Base-by-base conservation (phyloP, 2,888 invertebrate species). In the Eupithecia abbreviata region DNA sequence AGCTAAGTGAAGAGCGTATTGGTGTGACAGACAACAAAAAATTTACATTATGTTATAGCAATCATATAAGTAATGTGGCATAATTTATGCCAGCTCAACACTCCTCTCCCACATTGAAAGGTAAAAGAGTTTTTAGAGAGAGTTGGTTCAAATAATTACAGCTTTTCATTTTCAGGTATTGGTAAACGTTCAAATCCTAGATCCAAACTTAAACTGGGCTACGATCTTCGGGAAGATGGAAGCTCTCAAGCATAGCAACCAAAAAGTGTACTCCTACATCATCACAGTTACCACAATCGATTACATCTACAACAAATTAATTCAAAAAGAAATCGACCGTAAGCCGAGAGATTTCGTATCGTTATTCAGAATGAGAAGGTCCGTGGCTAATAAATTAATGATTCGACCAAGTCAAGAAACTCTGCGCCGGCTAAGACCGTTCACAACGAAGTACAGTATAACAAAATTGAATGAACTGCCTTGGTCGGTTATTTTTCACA, bases 401-500 rank as follows among this genome's bases (percentile, higher is more conserved):
- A 85, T 84, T n/a, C 73, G 45, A 30, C 91, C 91, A 0, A 73
- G 76, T 0, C 12, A 81, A 5, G 79, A 81, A 3, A 80, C 67
- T 0, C 12, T 91, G 15, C 68, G 76, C 0, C 79, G 76, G 2
- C 83, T 94, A 9, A 72, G 79, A 6, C 84, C 83, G 0, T 92
- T 91, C 41, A 85, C 90, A 73, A 82, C 80, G 68, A 90, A 88
- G 71, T 94, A 90, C 80, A 85, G 87, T 75, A 89, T 94, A 15
- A 90, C 87, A 0, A 88, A 84, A 65, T 81, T 94, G 41, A 90
- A 84, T 15, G 90, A 89, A 69, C 78, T 94, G 73, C 94, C 94
- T 0, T 94, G 94, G 94, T 93, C 94, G 2, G 94, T 93, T 5
- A 92, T 94, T 73, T 94, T 94, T 78, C 88, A 92, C 58, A 87